Percentiles rank a stretch among this genome's conserved stretches.
Conservation (phyloP, 2,888 invertebrate genomes). For the Platycheirus rosarum region DNA sequence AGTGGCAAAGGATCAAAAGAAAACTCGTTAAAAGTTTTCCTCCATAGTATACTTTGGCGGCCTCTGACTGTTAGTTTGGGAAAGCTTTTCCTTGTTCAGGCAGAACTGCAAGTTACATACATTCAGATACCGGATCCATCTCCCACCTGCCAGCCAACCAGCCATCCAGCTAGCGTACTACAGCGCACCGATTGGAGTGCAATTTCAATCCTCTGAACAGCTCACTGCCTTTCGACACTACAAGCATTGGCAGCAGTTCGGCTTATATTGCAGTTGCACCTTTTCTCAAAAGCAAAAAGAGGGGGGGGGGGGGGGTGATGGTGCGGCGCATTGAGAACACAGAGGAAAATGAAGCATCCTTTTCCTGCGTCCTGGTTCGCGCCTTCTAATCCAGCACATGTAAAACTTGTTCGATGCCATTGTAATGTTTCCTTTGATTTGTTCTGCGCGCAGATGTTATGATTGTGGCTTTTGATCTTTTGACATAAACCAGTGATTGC, state of each 20-base stretch:
- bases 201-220: conserved; percentile 60
- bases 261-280: conserved; percentile 30
- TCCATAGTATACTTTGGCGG: conserved; percentile 48
- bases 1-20: conserved; percentile 71
- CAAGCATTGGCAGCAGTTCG: not conserved
- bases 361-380: not conserved
- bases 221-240: conserved; percentile 59
- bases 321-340: not conserved
- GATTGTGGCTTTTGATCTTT: conserved; percentile 67
- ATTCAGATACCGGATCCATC: conserved; percentile 3
- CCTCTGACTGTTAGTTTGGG: conserved; percentile 55
- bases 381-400: conserved; percentile 18
- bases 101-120: conserved; percentile 1
- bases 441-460: conserved; percentile 50
- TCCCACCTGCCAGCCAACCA: conserved; percentile 24
- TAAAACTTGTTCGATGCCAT: conserved; percentile 59
- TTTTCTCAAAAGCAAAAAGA: conserved; percentile 2
- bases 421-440: conserved; percentile 65
- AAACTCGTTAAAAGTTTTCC: conserved; percentile 75
- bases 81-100: conserved; percentile 63
- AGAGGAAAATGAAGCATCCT: not conserved
- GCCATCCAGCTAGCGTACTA: too few relatives aligned
- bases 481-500: conserved; percentile 37
- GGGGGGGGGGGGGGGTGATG: too few relatives aligned
- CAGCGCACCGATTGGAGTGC: conserved; percentile 63